phyloP scores from a whole-genome alignment of 1,140 invertebrate species.

The Pteromalus puparum region DNA sequence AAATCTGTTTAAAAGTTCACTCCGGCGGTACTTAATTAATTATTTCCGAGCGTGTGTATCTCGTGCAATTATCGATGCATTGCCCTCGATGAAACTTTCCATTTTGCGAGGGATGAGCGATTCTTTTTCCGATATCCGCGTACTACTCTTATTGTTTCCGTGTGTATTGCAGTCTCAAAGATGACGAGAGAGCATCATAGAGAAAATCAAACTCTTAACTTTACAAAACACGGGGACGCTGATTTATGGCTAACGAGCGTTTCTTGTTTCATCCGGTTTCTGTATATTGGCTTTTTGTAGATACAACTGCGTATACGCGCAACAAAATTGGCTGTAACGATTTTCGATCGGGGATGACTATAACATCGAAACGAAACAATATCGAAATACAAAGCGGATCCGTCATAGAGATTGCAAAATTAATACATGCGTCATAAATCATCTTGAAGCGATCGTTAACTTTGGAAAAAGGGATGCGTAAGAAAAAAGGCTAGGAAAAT shows the following conservation, averaged over 20 bases:
- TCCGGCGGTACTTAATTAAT: conserved; percentile 57
- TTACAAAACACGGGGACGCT: conserved; percentile 26
- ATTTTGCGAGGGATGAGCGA: conserved; percentile 55
- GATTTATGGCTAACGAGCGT: not conserved
- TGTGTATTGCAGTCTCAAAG: conserved; percentile 18
- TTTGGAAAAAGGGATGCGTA: too few species aligned
- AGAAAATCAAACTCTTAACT: not conserved
- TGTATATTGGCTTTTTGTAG: not conserved
- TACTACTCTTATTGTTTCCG: not conserved
- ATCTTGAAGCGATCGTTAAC: too few species aligned
- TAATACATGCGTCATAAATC: too few species aligned
- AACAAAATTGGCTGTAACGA: too few species aligned
- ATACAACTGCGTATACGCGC: too few species aligned
- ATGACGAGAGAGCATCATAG: conserved; percentile 49
- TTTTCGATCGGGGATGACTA: too few species aligned
- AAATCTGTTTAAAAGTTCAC: conserved; percentile 58
- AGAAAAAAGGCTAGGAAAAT: not conserved
- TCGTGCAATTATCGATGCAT: conserved; percentile 63
- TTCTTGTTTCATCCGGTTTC: conserved; percentile 15
- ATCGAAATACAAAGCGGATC: too few species aligned
- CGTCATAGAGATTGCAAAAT: too few species aligned
- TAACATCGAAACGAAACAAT: too few species aligned
- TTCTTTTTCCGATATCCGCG: conserved; percentile 49
- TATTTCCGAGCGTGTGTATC: conserved; percentile 51
- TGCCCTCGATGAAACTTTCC: conserved; percentile 65